These are phyloP conservation scores for Idaea straminata DNA, from an alignment of 2,888 invertebrate genomes.

Conservation along the genomic window DNA sequence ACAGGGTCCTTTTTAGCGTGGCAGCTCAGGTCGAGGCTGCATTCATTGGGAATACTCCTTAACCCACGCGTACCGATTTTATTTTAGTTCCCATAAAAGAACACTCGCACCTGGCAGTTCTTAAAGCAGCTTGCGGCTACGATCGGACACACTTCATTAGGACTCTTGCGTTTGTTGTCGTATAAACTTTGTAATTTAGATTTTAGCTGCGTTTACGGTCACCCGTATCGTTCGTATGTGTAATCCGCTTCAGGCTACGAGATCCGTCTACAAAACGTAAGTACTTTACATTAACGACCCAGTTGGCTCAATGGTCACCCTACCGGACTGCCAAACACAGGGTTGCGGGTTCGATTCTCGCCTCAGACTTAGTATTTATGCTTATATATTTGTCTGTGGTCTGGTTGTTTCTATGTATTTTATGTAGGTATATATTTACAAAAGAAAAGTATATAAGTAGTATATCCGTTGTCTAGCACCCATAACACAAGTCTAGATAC, in stretches of 20 bases:
- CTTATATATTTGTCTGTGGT: too few relatives aligned
- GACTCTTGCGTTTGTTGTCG: slow-evolving; percentile 31
- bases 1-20: slow-evolving; percentile 40
- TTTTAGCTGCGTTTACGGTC: slow-evolving; percentile 7
- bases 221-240: neutral
- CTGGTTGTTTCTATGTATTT: too few relatives aligned
- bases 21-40: slow-evolving; percentile 44
- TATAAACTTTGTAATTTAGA: slow-evolving; percentile 36
- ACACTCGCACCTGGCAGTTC: slow-evolving; percentile 57
- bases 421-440: too few relatives aligned
- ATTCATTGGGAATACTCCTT: slow-evolving; percentile 48
- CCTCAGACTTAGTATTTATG: too few relatives aligned
- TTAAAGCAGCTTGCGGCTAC: slow-evolving; percentile 45
- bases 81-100: slow-evolving; percentile 61
- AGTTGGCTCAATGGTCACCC: too few relatives aligned
- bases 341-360: too few relatives aligned
- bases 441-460: too few relatives aligned
- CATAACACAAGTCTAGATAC: too few relatives aligned
- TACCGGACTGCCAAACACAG: too few relatives aligned
- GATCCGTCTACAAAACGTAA: neutral
- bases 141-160: slow-evolving; percentile 59
- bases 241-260: neutral
- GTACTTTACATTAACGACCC: neutral
- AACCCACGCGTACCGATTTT: slow-evolving; percentile 60
- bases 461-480: too few relatives aligned